These are phyloP conservation scores for Microcebus murinus DNA, from an alignment of 2,113 vertebrate genomes.

Conservation along the genomic window DNA sequence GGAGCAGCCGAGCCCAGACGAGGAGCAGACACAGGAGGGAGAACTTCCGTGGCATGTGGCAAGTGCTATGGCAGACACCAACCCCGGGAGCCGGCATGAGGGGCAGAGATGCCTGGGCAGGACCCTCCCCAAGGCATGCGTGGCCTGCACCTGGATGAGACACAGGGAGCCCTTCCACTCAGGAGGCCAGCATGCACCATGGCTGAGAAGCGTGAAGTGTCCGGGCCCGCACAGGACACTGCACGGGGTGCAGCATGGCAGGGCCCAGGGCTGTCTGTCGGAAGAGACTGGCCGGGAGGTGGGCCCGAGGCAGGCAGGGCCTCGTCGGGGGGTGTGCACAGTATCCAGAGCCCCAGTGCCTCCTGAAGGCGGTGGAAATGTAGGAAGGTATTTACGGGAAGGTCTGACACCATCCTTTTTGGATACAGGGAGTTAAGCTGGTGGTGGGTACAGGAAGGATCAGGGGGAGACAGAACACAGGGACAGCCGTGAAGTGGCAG, in stretches of 20 bases:
- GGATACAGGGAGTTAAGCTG: not conserved
- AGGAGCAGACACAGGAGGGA: not conserved
- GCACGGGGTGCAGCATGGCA: fast-evolving
- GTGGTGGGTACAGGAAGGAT: not conserved
- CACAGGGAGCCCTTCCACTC: no score
- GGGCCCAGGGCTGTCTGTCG: not conserved
- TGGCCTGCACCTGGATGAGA: not conserved
- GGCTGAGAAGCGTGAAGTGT: not conserved
- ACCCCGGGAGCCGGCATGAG: no score
- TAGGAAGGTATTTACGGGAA: not conserved
- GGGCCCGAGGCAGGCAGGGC: no score
- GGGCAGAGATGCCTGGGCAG: not conserved
- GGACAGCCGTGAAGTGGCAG: not conserved
- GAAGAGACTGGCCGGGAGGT: no score
- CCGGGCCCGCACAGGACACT: not conserved
- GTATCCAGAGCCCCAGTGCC: not conserved
- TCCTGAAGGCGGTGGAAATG: not conserved
- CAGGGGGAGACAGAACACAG: not conserved
- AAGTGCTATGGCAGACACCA: not conserved
- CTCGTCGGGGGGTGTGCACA: no score
- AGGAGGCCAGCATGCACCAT: not conserved
- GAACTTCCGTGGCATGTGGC: not conserved
- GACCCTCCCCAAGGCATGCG: not conserved
- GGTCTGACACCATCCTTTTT: not conserved
- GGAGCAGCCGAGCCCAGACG: not conserved